Evolutionary conservation across 2,113 vertebrate species (phyloP), one percentile per base, ranked within the genome.

Genomic region (Rissa tridactyla): DNA sequence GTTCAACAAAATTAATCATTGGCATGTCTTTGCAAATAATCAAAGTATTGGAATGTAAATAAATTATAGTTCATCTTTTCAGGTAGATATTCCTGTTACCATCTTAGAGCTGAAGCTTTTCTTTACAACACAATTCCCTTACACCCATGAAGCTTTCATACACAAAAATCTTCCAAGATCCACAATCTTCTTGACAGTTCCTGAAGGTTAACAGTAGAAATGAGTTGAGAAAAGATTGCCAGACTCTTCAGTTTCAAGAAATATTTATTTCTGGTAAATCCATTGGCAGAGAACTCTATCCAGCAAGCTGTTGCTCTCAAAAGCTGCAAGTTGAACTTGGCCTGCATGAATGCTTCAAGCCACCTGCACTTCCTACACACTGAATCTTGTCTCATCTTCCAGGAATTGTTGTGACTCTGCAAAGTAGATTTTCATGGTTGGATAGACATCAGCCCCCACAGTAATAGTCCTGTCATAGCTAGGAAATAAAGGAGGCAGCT

Each of bases 371-470:
- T 32, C 44, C 38, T 29, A 29, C 5, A 12, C 25, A 16, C 19
- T 66, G 42, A 44, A 65, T 54, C 38, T 69, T 66, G 4, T 52
- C 21, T 88, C 11, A 21, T 76, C 29, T 62, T 73, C 51, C 65
- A 89, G 52, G 19, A 87, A 44, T 17, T 3, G 3, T 3, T 64
- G 19, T 23, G 17, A 47, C 15, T 51, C 23, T 64, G 11, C 5
- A 84, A 78, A 68, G 60, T 17, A 5, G 7, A 7, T 15, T 92
- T 70, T 51, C 62, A 4, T 18, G 15, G 11, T 1, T 75, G 40
- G 44, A 9, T 14, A 71, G 25, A 32, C 0, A 0, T 17, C 30
- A 76, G 38, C 3, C 2, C 14, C 10, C 46, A 38, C 2, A 30
- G 25, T 0, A 51, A 15, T 8, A 70, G 49, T 32, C 7, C 54